phyloP scores from a whole-genome alignment of 2,797 vertebrate species.

The Coregonus suidteri region DNA sequence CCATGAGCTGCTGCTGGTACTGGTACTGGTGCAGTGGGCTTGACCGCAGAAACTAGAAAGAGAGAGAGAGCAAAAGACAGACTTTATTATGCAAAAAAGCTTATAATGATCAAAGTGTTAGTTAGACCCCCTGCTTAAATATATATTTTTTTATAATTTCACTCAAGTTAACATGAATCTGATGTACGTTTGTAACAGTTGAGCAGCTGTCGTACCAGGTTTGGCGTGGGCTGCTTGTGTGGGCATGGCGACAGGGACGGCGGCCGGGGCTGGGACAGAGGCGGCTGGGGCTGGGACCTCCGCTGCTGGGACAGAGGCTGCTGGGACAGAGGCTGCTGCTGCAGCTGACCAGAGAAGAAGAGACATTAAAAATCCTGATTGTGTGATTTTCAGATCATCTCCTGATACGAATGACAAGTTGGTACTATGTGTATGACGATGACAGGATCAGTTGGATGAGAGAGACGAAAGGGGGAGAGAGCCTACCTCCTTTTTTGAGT shows the following conservation, averaged over 20 bases:
- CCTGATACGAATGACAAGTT: no score
- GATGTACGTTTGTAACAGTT: constrained; percentile 18
- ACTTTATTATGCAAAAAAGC: no score
- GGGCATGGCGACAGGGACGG: constrained; percentile 91
- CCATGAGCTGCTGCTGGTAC: constrained; percentile 60
- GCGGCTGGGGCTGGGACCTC: constrained; percentile 66
- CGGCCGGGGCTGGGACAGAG: constrained; percentile 63
- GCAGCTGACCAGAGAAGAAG: constrained; percentile 70
- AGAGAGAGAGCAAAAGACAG: constrained; percentile 21
- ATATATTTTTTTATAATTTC: no score
- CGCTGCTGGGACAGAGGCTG: constrained; percentile 75
- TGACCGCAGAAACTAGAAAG: constrained; percentile 87
- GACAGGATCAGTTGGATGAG: neutral
- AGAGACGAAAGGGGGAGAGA: constrained; percentile 46
- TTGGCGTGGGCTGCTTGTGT: constrained; percentile 46
- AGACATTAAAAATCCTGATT: neutral
- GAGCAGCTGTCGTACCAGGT: constrained; percentile 65
- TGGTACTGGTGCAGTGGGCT: constrained; percentile 67
- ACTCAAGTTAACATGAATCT: no score
- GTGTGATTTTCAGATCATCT: no score
- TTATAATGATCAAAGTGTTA: no score
- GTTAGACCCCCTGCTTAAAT: no score
- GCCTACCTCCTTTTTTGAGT: constrained; percentile 90
- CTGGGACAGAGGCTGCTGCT: constrained; percentile 74
- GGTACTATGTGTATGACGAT: no score